Evolutionary conservation across 1,140 invertebrate species (phyloP).

Genomic region (Euwallacea fornicatus): DNA sequence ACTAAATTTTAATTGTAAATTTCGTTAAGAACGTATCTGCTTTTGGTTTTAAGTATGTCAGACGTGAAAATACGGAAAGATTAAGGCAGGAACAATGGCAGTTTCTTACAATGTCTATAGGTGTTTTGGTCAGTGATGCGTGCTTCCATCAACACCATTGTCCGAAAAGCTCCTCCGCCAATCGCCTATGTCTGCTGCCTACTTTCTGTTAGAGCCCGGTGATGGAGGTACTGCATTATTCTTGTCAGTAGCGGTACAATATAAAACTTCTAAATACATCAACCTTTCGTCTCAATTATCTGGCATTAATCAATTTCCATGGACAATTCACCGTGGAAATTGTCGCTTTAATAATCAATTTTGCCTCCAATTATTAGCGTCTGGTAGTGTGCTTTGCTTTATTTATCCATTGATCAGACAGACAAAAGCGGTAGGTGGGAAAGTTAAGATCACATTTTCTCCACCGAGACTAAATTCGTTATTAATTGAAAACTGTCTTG

Average conservation of each 20-base stretch:
- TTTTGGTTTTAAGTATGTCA: conserved; percentile 29
- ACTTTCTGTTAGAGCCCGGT: no score
- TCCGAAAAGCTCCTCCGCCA: background rate
- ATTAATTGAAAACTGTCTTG: conserved; percentile 24
- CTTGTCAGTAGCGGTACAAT: no score
- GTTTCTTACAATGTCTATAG: conserved; percentile 8
- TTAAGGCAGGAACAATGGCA: background rate
- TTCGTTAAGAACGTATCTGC: conserved; percentile 16
- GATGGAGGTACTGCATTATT: no score
- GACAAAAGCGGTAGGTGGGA: conserved; percentile 25
- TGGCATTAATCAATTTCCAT: no score
- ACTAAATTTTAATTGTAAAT: conserved; percentile 29
- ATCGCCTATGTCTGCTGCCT: no score
- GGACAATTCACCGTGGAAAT: no score
- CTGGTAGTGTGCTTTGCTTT: conserved; percentile 24
- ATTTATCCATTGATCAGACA: conserved; percentile 14
- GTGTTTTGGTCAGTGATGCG: conserved; percentile 27
- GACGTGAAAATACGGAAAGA: conserved; percentile 13
- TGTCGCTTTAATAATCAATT: no score
- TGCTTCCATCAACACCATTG: conserved; percentile 35
- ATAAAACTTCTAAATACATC: no score
- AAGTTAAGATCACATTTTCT: conserved; percentile 28
- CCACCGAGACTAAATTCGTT: conserved; percentile 26
- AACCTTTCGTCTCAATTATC: no score
- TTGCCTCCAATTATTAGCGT: no score